Evolutionary conservation across 2,113 vertebrate species (phyloP).

Genomic region (Pyrgilauda ruficollis): DNA sequence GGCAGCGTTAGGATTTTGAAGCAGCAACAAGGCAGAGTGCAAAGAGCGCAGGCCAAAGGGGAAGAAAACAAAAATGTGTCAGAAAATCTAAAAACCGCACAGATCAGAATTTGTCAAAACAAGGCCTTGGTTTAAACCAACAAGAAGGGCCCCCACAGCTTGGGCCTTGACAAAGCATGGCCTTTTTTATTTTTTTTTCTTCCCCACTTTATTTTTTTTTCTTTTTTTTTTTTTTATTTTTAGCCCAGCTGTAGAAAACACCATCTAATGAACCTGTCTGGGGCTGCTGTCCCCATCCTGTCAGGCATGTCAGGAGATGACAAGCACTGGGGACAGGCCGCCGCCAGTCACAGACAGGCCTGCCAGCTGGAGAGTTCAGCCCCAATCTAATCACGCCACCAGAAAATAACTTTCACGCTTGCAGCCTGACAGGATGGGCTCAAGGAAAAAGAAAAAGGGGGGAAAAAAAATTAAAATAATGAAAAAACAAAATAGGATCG

Average conservation of each 20-base stretch:
- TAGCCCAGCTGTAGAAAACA: conserved; percentile 98
- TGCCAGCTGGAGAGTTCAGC: conserved; percentile 99
- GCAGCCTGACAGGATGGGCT: conserved; percentile 88
- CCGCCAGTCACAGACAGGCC: conserved; percentile 98
- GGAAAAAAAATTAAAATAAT: not conserved
- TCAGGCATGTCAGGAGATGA: conserved; percentile 99
- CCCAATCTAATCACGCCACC: conserved; percentile 98
- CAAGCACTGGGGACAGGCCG: conserved; percentile 94
- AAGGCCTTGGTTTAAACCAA: conserved; percentile 89
- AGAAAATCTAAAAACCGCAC: conserved; percentile 82
- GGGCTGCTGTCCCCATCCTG: conserved; percentile 98
- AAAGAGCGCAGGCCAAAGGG: conserved; percentile 84
- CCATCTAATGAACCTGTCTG: conserved; percentile 99
- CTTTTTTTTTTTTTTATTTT: conserved; percentile 50
- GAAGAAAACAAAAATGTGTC: conserved; percentile 80
- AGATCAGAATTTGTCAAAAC: conserved; percentile 93
- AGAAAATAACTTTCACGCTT: conserved; percentile 89
- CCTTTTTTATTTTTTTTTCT: conserved; percentile 74
- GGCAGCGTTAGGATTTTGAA: conserved; percentile 74
- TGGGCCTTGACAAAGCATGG: conserved; percentile 84
- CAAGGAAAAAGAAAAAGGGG: conserved; percentile 51
- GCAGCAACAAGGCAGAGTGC: conserved; percentile 78
- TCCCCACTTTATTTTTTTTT: not conserved
- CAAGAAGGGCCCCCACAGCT: conserved; percentile 81
- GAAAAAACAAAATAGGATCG: not conserved